phyloP scores from a whole-genome alignment of 1,140 invertebrate species.

The Formica exsecta region DNA sequence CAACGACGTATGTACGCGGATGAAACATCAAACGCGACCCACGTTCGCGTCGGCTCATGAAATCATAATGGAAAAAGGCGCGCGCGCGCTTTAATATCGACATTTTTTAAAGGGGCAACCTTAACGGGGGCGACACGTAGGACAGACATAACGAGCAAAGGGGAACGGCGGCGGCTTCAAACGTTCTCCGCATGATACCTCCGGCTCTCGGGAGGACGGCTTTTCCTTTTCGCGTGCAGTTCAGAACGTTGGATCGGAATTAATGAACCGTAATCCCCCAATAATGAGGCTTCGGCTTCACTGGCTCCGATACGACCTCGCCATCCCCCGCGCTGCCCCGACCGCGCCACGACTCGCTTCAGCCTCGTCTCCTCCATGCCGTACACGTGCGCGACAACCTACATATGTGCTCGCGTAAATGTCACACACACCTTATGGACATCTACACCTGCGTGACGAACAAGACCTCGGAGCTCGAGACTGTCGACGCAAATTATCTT shows the following conservation, averaged over 20 bases:
- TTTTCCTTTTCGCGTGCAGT: constrained; percentile 79
- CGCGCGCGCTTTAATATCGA: constrained; percentile 57
- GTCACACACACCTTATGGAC: constrained; percentile 64
- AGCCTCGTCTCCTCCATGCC: constrained; percentile 34
- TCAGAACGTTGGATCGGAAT: constrained; percentile 80
- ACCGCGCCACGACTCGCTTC: neutral
- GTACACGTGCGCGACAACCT: constrained; percentile 47
- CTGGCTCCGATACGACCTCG: constrained; percentile 80
- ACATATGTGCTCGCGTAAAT: constrained; percentile 70
- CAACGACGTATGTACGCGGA: constrained; percentile 19
- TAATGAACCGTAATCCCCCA: constrained; percentile 87
- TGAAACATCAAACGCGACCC: constrained; percentile 20
- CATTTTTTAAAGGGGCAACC: constrained; percentile 70
- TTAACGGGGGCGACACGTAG: constrained; percentile 67
- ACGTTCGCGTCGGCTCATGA: constrained; percentile 24
- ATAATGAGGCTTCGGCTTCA: constrained; percentile 85
- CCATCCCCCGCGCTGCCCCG: constrained; percentile 57
- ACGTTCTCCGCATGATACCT: constrained; percentile 71
- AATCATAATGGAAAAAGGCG: constrained; percentile 57
- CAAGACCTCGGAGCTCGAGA: constrained; percentile 59
- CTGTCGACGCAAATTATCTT: constrained; percentile 74
- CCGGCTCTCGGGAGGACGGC: constrained; percentile 69
- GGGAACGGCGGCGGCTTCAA: constrained; percentile 64
- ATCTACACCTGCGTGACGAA: constrained; percentile 48
- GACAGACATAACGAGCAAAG: constrained; percentile 74